A percentile compares a stretch with the other conserved stretches of the same genome.
Evolutionary conservation across 2,797 vertebrate species (phyloP).

Genomic region (Spea hammondii): DNA sequence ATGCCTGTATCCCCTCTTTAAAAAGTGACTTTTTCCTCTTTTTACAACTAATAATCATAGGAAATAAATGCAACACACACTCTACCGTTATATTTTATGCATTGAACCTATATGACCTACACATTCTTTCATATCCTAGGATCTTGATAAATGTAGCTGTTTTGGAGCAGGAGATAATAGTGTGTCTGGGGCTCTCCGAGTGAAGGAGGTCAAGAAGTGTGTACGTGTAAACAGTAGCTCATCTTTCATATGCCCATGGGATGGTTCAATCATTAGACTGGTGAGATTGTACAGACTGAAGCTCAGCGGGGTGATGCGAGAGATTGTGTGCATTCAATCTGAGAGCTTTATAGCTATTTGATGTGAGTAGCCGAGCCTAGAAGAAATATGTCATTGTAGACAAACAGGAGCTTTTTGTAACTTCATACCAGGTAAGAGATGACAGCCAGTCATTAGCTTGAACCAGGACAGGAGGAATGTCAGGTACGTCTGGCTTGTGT

Average conservation of each 20-base stretch:
- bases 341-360: slow-evolving; percentile 4
- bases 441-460: slow-evolving; percentile 30
- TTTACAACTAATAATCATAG: too few species aligned
- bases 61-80: too few species aligned
- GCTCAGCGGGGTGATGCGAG: slow-evolving; percentile 16
- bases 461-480: slow-evolving; percentile 20
- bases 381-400: not conserved
- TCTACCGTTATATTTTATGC: too few species aligned
- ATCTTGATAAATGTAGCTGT: not conserved
- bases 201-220: slow-evolving; percentile 24
- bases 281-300: slow-evolving; percentile 33
- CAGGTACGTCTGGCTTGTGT: slow-evolving; percentile 25
- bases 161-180: slow-evolving; percentile 3
- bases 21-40: too few species aligned
- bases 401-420: slow-evolving; percentile 4
- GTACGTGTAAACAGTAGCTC: slow-evolving; percentile 38
- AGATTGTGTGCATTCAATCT: slow-evolving; percentile 23
- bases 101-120: too few species aligned
- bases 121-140: not conserved
- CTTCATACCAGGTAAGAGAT: slow-evolving; percentile 25
- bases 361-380: not conserved
- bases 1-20: too few species aligned
- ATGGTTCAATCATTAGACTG: slow-evolving; percentile 36
- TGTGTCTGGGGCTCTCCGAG: not conserved
- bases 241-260: slow-evolving; percentile 40